A percentile compares a stretch with the other conserved stretches of the same genome.
phyloP scores from a whole-genome alignment of 2,113 vertebrate genomes.

The Phyllostomus hastatus region DNA sequence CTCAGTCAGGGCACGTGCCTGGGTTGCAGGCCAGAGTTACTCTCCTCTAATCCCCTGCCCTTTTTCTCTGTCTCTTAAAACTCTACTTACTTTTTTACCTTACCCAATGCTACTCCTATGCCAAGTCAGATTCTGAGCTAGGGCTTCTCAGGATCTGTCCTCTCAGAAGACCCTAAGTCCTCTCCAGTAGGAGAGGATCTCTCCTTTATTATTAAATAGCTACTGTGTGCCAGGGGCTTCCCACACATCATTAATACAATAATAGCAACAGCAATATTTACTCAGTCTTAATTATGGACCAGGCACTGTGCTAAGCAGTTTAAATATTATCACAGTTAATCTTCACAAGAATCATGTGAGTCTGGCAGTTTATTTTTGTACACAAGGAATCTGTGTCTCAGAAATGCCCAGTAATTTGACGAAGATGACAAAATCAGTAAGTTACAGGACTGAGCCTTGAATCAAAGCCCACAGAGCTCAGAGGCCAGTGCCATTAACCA shows the following conservation, averaged over 20 bases:
- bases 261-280: not conserved
- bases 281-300: not conserved
- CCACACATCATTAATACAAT: not conserved
- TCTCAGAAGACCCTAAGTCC: not conserved
- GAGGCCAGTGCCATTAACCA: not conserved
- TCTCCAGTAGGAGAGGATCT: not conserved
- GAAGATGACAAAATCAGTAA: not conserved
- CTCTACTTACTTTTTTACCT: not conserved
- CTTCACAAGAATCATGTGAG: not conserved
- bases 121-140: not conserved
- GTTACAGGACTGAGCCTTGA: not conserved
- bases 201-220: not conserved
- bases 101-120: not conserved
- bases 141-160: not conserved
- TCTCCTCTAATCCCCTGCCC: not conserved
- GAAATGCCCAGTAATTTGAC: not conserved
- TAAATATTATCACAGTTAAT: slow-evolving; percentile 8
- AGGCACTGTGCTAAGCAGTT: not conserved
- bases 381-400: not conserved
- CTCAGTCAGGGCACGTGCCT: too few relatives aligned
- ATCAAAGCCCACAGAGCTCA: not conserved
- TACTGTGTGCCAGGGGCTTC: not conserved
- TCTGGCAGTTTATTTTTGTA: not conserved
- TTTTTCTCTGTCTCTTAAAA: not conserved
- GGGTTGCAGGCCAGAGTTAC: too few relatives aligned